Conservation (phyloP, 2,797 vertebrate species). For the Helicolenus hilgendorfi region DNA sequence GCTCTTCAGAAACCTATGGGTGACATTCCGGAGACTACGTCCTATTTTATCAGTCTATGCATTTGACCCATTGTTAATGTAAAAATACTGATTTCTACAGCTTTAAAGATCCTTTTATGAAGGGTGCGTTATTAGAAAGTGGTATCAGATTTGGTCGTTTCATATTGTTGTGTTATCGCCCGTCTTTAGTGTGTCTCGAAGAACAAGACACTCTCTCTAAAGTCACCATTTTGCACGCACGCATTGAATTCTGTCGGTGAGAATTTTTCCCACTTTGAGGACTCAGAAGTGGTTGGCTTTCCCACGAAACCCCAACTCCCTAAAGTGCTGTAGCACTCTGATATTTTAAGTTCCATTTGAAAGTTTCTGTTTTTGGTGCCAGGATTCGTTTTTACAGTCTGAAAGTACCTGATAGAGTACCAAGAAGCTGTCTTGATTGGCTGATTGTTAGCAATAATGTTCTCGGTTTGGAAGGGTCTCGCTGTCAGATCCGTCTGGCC, state of each 20-base stretch:
- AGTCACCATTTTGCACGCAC: neutral
- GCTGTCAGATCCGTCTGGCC: constrained; percentile 7
- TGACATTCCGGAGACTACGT: too few relatives aligned
- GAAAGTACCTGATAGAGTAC: constrained; percentile 63
- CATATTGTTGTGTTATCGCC: neutral
- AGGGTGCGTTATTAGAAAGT: neutral
- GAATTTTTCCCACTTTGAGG: neutral
- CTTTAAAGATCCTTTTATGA: neutral
- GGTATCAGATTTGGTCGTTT: neutral
- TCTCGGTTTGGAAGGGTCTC: constrained; percentile 25
- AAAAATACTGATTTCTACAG: neutral
- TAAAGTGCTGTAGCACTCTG: constrained; percentile 6
- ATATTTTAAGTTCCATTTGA: constrained; percentile 42
- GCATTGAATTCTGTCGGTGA: neutral
- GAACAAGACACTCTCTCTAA: neutral
- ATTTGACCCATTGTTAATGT: neutral
- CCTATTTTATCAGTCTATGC: too few relatives aligned
- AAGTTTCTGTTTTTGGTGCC: constrained; percentile 44
- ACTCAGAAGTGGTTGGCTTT: constrained; percentile 7
- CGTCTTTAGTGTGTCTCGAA: neutral
- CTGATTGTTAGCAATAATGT: constrained; percentile 11
- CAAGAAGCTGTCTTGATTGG: constrained; percentile 55
- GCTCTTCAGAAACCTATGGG: too few relatives aligned
- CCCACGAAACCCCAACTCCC: constrained; percentile 30
- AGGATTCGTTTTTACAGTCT: constrained; percentile 33